A percentile compares a stretch with the other conserved stretches of the same genome.
Evolutionary conservation across 2,888 invertebrate species (phyloP).

Genomic region (Plagodis pulveraria): DNA sequence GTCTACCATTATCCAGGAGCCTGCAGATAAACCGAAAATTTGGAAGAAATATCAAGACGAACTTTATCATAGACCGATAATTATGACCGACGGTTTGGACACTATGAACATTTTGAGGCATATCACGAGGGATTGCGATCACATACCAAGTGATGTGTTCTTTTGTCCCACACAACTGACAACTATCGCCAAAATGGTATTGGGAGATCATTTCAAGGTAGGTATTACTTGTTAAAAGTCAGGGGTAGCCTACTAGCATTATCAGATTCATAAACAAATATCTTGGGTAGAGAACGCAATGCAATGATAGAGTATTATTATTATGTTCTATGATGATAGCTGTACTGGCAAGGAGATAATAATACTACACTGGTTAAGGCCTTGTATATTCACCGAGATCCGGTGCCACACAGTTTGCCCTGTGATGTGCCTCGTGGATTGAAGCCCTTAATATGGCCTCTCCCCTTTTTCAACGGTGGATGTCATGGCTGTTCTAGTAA

Average conservation of each 20-base stretch:
- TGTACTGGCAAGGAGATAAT: too few relatives aligned
- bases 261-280: too few relatives aligned
- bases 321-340: too few relatives aligned
- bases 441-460: too few relatives aligned
- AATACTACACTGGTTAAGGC: too few relatives aligned
- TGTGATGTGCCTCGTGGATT: too few relatives aligned
- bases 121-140: constrained; percentile 32
- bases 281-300: too few relatives aligned
- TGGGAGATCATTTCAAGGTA: constrained; percentile 67
- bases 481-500: too few relatives aligned
- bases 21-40: constrained; percentile 11
- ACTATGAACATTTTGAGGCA: constrained; percentile 60
- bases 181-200: constrained; percentile 54
- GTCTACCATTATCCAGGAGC: constrained; percentile 23
- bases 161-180: constrained; percentile 61
- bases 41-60: constrained; percentile 28
- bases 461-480: too few relatives aligned
- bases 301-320: too few relatives aligned
- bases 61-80: constrained; percentile 54
- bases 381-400: too few relatives aligned
- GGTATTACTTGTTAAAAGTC: background rate
- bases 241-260: background rate
- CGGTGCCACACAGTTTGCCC: too few relatives aligned
- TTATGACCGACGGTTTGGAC: constrained; percentile 69
- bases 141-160: constrained; percentile 53